Percentiles rank a stretch among this genome's conserved stretches.
Conservation (phyloP, 2,113 vertebrate genomes). For the Cryptomyrus ogoouensis region DNA sequence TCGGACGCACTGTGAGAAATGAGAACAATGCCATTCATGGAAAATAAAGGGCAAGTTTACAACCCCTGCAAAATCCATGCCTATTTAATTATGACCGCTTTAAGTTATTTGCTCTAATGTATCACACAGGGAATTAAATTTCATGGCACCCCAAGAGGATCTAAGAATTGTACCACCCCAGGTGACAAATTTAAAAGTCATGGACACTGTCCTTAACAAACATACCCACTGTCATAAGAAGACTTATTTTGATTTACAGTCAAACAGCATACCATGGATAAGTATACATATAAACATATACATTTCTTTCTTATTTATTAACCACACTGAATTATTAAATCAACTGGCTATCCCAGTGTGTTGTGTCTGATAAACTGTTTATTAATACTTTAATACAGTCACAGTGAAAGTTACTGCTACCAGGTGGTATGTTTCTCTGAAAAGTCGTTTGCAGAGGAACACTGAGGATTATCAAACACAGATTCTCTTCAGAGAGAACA, state of each 20-base stretch:
- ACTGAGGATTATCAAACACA: background rate
- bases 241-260: background rate
- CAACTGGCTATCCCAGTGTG: background rate
- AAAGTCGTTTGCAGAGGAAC: background rate
- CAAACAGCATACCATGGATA: background rate
- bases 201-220: background rate
- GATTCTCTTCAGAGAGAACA: background rate
- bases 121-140: background rate
- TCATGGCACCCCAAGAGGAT: background rate
- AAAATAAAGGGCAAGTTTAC: background rate
- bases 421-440: background rate
- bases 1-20: slow-evolving; percentile 36
- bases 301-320: background rate
- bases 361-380: background rate
- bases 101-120: background rate
- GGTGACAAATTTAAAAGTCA: background rate
- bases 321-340: background rate
- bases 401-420: background rate
- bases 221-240: background rate
- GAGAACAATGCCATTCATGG: background rate
- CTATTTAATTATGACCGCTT: background rate
- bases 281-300: background rate
- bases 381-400: background rate
- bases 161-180: background rate
- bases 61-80: background rate